Conservation (phyloP, 2,888 invertebrate species). For the Elegia similella region DNA sequence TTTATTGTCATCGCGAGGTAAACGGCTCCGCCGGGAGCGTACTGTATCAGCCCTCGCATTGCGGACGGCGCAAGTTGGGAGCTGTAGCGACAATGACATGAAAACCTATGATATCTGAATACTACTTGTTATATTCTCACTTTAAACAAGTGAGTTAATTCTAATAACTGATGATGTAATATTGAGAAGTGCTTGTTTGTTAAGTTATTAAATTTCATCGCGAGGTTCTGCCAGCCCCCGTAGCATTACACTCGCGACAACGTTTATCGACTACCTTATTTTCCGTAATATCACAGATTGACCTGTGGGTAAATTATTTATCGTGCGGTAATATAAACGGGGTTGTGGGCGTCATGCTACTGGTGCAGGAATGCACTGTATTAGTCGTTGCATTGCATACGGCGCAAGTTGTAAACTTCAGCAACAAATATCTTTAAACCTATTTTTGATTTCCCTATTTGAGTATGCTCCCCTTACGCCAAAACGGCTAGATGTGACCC, state of each 20-base stretch:
- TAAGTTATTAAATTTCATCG: constrained; percentile 57
- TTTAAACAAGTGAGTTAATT: no score
- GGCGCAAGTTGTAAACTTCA: constrained; percentile 22
- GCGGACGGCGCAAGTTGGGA: constrained; percentile 22
- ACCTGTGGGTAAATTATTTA: no score
- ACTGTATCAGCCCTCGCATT: constrained; percentile 47
- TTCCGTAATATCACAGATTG: no score
- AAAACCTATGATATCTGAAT: background rate
- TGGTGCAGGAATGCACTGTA: constrained; percentile 48
- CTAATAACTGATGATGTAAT: constrained; percentile 26
- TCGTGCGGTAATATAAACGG: no score
- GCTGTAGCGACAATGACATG: constrained; percentile 1
- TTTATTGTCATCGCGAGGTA: constrained; percentile 57
- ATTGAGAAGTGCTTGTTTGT: constrained; percentile 40
- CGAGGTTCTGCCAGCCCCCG: no score
- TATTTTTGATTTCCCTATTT: no score
- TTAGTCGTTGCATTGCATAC: constrained; percentile 40
- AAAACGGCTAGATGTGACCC: no score
- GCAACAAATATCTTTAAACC: no score
- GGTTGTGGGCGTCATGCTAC: no score
- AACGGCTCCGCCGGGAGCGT: constrained; percentile 52
- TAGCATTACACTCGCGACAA: no score
- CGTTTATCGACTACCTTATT: no score
- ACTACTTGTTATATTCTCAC: background rate
- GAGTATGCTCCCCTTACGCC: no score